Evolutionary conservation across 2,113 vertebrate species (phyloP).

Genomic region (Tricholaema leucomelas): DNA sequence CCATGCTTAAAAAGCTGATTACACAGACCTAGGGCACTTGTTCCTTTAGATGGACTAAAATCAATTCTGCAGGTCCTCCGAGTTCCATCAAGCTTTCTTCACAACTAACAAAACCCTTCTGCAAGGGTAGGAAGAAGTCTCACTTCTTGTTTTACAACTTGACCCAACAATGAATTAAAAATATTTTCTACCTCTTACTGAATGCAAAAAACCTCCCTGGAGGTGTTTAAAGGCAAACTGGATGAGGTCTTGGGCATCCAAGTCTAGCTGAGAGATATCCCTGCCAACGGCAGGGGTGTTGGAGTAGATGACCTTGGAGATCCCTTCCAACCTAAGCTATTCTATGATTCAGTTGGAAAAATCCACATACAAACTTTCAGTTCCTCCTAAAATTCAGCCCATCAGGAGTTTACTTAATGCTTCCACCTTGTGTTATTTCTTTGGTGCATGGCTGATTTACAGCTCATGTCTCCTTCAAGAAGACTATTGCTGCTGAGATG

Average conservation of each 20-base stretch:
- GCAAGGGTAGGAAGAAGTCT: neutral
- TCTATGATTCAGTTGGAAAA: neutral
- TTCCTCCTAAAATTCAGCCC: neutral
- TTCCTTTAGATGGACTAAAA: neutral
- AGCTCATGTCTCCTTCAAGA: neutral
- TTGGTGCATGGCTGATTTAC: neutral
- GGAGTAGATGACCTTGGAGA: no score
- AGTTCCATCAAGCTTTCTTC: neutral
- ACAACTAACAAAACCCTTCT: neutral
- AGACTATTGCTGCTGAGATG: neutral
- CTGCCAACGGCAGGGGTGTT: no score
- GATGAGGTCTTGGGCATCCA: no score
- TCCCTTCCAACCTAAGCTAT: no score
- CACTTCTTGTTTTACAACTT: neutral
- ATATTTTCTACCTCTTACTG: neutral
- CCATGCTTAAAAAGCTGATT: neutral
- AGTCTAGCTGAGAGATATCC: no score
- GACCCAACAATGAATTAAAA: neutral
- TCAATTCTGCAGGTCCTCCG: neutral
- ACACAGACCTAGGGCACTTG: neutral
- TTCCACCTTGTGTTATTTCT: neutral
- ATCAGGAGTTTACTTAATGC: neutral
- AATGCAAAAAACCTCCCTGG: neutral
- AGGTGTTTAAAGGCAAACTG: no score
- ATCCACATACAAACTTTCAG: neutral